A percentile compares a stretch with the other conserved stretches of the same genome.
phyloP scores from a whole-genome alignment of 2,797 vertebrate genomes.

The Gymnothorax reevesii region DNA sequence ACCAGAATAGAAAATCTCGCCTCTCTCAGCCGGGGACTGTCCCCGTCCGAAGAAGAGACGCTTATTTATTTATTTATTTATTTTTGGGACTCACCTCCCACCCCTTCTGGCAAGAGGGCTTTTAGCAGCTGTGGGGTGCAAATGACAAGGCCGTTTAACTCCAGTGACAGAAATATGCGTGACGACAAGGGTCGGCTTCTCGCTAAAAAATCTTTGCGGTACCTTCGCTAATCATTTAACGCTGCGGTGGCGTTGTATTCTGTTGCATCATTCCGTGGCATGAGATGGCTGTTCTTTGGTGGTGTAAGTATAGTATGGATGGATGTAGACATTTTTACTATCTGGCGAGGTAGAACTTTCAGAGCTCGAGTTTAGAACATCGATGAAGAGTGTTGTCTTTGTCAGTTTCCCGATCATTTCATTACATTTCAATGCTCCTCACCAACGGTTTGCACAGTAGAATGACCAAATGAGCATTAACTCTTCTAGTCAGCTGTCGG shows the following conservation, averaged over 20 bases:
- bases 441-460: background rate
- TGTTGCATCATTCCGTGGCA: background rate
- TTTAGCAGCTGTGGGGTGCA: background rate
- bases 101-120: background rate
- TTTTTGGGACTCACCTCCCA: background rate
- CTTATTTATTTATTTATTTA: background rate
- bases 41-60: background rate
- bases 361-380: background rate
- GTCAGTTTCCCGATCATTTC: background rate
- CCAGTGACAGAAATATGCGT: background rate
- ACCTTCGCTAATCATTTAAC: background rate
- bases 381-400: background rate
- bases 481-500: background rate
- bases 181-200: background rate
- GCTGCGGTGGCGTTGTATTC: background rate
- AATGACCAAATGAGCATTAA: background rate
- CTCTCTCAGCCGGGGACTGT: constrained; percentile 1
- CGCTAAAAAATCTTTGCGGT: background rate
- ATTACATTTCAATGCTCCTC: background rate
- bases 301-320: background rate
- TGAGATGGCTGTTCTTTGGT: background rate
- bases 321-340: background rate
- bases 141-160: background rate
- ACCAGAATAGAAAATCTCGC: constrained; percentile 57
- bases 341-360: background rate